Conservation (phyloP, 2,888 invertebrate species). For the Luperina testacea region DNA sequence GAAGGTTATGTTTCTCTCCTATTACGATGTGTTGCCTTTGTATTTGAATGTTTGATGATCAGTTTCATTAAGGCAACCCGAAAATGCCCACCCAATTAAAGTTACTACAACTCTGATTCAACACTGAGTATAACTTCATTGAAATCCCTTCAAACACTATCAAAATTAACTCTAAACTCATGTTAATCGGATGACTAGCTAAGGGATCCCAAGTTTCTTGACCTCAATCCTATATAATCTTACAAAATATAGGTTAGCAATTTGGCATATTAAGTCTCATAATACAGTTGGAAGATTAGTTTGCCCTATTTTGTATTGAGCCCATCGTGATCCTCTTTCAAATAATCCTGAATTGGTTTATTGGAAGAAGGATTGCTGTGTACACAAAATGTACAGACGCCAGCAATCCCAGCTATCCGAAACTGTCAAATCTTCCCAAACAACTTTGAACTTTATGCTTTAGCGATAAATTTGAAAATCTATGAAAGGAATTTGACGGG, state of each 20-base stretch:
- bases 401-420: too few species aligned
- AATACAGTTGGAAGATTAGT: conserved; percentile 17
- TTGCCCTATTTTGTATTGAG: conserved; percentile 27
- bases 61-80: neutral
- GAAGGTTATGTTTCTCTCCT: neutral
- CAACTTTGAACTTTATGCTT: too few species aligned
- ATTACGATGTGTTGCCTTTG: too few species aligned
- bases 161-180: conserved; percentile 30
- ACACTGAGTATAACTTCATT: conserved; percentile 28
- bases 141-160: conserved; percentile 35
- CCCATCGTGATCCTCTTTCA: neutral
- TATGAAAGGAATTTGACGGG: too few species aligned
- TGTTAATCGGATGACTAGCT: conserved; percentile 15
- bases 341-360: neutral
- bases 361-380: conserved; percentile 1
- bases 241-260: neutral
- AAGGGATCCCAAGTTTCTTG: conserved; percentile 7
- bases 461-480: too few species aligned
- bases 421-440: too few species aligned
- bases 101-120: conserved; percentile 1
- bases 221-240: conserved; percentile 23
- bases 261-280: neutral
- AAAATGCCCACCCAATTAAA: neutral
- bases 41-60: neutral
- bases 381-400: neutral